phyloP scores from a whole-genome alignment of 2,113 vertebrate species.

The Sakesphorus luctuosus region DNA sequence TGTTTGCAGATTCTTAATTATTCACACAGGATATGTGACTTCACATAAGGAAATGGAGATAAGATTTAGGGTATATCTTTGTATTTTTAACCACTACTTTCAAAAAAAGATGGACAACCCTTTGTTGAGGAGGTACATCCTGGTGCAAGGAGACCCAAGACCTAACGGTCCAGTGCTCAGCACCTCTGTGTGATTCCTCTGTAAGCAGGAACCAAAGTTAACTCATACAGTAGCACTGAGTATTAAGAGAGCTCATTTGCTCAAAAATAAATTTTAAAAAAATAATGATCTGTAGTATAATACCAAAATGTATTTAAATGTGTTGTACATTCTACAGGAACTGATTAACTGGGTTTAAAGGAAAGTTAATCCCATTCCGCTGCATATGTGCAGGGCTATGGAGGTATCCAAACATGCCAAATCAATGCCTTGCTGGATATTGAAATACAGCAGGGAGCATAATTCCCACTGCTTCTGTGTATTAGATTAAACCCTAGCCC shows the following conservation, averaged over 20 bases:
- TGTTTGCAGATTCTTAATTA: background rate
- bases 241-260: background rate
- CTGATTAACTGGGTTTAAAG: background rate
- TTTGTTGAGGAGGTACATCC: background rate
- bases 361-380: background rate
- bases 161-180: background rate
- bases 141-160: background rate
- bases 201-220: background rate
- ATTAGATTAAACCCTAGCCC: background rate
- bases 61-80: background rate
- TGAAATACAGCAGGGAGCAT: background rate
- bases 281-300: background rate
- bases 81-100: background rate
- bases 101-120: background rate
- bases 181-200: background rate
- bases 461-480: background rate
- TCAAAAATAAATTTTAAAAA: background rate
- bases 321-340: background rate
- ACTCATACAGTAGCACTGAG: background rate
- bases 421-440: background rate
- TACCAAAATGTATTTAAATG: background rate
- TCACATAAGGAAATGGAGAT: background rate
- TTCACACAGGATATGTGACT: background rate
- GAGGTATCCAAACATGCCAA: background rate
- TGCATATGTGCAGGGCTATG: background rate